Percentiles rank a stretch among this genome's conserved stretches.
These are phyloP conservation scores for Brachynemurus nebulosus DNA, from an alignment of 2,888 invertebrate species.

Conservation along the genomic window DNA sequence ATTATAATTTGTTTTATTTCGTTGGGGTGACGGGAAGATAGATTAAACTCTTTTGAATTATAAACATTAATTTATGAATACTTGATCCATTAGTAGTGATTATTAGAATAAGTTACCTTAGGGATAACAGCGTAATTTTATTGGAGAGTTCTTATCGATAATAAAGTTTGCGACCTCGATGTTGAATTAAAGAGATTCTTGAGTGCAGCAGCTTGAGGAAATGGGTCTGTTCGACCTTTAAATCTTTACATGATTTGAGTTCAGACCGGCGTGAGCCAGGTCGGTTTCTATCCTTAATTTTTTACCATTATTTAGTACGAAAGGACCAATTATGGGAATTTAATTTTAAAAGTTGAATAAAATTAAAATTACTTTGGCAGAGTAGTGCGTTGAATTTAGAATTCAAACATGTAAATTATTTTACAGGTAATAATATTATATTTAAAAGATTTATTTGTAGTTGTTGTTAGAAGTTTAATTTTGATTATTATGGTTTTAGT, in stretches of 20 bases:
- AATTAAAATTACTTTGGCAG: constrained; percentile 46
- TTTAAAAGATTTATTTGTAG: constrained; percentile 32
- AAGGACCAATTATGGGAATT: constrained; percentile 53
- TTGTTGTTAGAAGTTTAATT: constrained; percentile 33
- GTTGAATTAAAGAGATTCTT: constrained; percentile 65
- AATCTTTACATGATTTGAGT: constrained; percentile 80
- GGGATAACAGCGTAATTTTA: constrained; percentile 64
- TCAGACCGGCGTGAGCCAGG: constrained; percentile 76
- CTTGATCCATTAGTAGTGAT: constrained; percentile 21
- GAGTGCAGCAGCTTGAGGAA: constrained; percentile 50
- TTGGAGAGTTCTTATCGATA: constrained; percentile 59
- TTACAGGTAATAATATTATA: constrained; percentile 42
- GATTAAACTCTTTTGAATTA: constrained; percentile 38
- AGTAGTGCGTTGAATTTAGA: constrained; percentile 59
- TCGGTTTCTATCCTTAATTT: constrained; percentile 67
- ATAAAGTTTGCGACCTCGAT: constrained; percentile 75
- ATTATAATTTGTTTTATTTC: constrained; percentile 34
- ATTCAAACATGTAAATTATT: constrained; percentile 42
- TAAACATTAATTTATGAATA: constrained; percentile 30
- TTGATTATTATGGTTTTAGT: constrained; percentile 46
- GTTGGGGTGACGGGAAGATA: constrained; percentile 52
- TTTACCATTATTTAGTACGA: constrained; percentile 56
- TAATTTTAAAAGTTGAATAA: constrained; percentile 32
- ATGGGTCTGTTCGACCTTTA: constrained; percentile 72
- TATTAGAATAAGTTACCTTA: constrained; percentile 6